These are phyloP conservation scores for Temnothorax ravouxi DNA, from an alignment of 2,888 invertebrate genomes.

Conservation along the genomic window DNA sequence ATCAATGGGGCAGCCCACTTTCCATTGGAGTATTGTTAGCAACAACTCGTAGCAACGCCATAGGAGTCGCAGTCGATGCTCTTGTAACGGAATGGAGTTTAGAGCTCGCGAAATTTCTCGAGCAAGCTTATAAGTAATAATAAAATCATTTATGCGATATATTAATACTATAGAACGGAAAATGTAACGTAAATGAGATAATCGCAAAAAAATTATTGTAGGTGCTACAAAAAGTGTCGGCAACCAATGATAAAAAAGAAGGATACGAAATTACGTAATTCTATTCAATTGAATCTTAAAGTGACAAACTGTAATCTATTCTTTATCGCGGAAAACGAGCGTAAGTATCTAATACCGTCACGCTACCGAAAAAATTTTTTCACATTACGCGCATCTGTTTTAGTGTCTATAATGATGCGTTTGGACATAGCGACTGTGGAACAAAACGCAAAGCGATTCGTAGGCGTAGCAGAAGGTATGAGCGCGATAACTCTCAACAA, in stretches of 20 bases:
- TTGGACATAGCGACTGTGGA: conserved; percentile 90
- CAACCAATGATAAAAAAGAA: conserved; percentile 60
- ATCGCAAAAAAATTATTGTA: conserved; percentile 61
- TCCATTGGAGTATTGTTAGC: conserved; percentile 90
- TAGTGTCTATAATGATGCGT: conserved; percentile 90
- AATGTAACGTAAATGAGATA: not conserved
- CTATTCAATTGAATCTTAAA: conserved; percentile 87
- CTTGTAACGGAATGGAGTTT: conserved; percentile 93
- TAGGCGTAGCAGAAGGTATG: conserved; percentile 88
- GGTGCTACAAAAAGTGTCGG: conserved; percentile 81
- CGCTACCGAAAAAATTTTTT: not conserved
- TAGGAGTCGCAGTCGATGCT: conserved; percentile 91
- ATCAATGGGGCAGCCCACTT: conserved; percentile 92
- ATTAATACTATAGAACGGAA: not conserved
- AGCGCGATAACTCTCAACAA: conserved; percentile 84
- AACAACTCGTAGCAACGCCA: conserved; percentile 84
- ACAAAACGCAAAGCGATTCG: conserved; percentile 87
- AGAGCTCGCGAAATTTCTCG: conserved; percentile 90
- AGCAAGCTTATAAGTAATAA: conserved; percentile 86
- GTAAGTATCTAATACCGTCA: conserved; percentile 81
- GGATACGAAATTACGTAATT: conserved; percentile 63
- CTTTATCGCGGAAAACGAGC: conserved; percentile 89
- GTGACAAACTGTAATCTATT: conserved; percentile 91
- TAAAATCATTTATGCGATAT: conserved; percentile 3
- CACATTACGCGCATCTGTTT: conserved; percentile 57